These are phyloP conservation scores for Leptodactylus fallax DNA, from an alignment of 2,797 vertebrate species.

Conservation along the genomic window DNA sequence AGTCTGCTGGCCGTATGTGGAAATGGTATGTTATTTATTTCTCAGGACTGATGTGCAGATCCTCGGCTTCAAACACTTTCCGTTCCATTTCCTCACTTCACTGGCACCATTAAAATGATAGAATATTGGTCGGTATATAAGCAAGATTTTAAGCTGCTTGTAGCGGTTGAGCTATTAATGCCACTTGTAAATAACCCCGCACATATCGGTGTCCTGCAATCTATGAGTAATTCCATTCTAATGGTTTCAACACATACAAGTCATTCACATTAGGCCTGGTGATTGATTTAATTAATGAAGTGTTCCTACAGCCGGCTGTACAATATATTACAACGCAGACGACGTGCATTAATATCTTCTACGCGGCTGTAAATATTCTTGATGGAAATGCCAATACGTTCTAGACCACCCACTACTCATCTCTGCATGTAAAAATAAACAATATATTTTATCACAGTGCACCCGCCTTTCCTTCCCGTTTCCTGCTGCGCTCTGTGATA, in stretches of 20 bases:
- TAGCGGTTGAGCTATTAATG: slow-evolving; percentile 22
- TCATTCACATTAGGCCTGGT: slow-evolving; percentile 35
- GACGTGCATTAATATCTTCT: slow-evolving; percentile 43
- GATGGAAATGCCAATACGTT: slow-evolving; percentile 50
- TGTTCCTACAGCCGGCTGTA: slow-evolving; percentile 16
- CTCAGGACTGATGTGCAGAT: slow-evolving; percentile 1
- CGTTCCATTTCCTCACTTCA: slow-evolving; percentile 34
- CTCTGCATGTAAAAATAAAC: slow-evolving; percentile 45
- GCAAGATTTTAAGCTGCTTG: slow-evolving; percentile 10
- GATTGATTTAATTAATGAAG: slow-evolving; percentile 58
- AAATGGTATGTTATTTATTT: slow-evolving; percentile 15
- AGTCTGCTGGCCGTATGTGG: background rate
- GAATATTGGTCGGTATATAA: slow-evolving; percentile 22
- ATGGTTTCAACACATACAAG: slow-evolving; percentile 16
- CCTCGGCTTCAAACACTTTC: slow-evolving; percentile 27
- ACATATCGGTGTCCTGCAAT: slow-evolving; percentile 36
- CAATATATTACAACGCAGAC: slow-evolving; percentile 40
- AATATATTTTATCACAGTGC: slow-evolving; percentile 7
- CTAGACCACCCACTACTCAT: slow-evolving; percentile 42
- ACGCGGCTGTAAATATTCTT: slow-evolving; percentile 38
- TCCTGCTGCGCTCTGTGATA: slow-evolving; percentile 22
- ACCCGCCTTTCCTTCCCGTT: background rate
- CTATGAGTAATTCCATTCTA: slow-evolving; percentile 38
- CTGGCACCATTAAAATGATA: slow-evolving; percentile 35
- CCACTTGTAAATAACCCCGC: slow-evolving; percentile 35